phyloP scores from a whole-genome alignment of 2,888 invertebrate species.

The Lymantria dispar region DNA sequence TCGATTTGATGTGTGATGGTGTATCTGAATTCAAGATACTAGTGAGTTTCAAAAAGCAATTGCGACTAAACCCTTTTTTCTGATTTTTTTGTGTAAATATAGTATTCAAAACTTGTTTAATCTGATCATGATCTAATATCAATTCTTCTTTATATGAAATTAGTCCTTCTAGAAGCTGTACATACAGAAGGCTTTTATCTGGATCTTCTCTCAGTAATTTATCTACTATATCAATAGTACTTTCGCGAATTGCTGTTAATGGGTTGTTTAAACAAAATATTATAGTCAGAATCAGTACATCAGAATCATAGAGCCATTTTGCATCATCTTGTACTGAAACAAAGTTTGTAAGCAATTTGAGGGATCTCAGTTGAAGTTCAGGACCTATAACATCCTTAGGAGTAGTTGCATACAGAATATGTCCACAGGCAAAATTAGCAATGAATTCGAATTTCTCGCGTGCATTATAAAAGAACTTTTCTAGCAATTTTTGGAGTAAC shows the following conservation, averaged over 20 bases:
- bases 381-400: constrained; percentile 70
- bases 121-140: constrained; percentile 85
- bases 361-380: constrained; percentile 76
- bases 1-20: constrained; percentile 72
- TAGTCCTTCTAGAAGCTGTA: constrained; percentile 72
- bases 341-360: constrained; percentile 65
- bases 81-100: constrained; percentile 80
- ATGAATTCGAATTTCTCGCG: constrained; percentile 80
- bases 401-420: constrained; percentile 65
- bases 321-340: constrained; percentile 46
- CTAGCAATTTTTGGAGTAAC: constrained; percentile 68
- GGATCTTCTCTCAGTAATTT: constrained; percentile 50
- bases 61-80: constrained; percentile 64
- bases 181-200: constrained; percentile 60
- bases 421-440: constrained; percentile 79
- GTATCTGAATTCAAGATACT: constrained; percentile 56
- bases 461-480: constrained; percentile 62
- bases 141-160: constrained; percentile 82
- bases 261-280: constrained; percentile 81
- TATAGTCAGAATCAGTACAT: constrained; percentile 77
- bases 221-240: constrained; percentile 78
- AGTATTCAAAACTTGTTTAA: constrained; percentile 84
- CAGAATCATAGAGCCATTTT: constrained; percentile 65
- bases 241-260: constrained; percentile 77
- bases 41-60: constrained; percentile 61